These are phyloP conservation scores for Epinephelus coioides DNA, from an alignment of 2,797 vertebrate genomes.

Conservation along the genomic window DNA sequence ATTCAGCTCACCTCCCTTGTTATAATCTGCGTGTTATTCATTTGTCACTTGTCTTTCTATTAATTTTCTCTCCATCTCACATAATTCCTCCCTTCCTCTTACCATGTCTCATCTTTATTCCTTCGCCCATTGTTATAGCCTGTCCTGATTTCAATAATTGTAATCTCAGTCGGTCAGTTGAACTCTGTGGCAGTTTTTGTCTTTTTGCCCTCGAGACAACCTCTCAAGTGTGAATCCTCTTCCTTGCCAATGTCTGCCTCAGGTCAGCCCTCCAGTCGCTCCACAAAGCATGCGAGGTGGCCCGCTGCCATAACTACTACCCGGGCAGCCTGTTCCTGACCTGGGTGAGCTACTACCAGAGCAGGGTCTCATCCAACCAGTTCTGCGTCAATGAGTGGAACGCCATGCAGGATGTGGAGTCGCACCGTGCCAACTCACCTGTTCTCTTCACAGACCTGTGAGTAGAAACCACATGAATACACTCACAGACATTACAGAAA, in stretches of 20 bases:
- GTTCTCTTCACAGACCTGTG: constrained; percentile 96
- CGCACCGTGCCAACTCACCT: constrained; percentile 95
- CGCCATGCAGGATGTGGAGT: constrained; percentile 97
- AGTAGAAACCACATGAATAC: constrained; percentile 75
- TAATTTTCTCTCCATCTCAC: background rate
- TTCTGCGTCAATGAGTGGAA: constrained; percentile 98
- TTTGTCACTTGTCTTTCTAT: background rate
- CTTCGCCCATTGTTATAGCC: background rate
- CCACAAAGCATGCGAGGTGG: constrained; percentile 97
- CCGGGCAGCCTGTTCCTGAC: constrained; percentile 98
- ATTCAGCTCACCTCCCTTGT: background rate
- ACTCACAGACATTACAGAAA: background rate
- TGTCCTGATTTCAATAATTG: background rate
- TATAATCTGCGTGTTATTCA: constrained; percentile 1
- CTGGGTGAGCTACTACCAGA: constrained; percentile 99
- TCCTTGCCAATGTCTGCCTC: constrained; percentile 9
- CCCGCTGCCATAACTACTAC: constrained; percentile 97
- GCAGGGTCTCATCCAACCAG: constrained; percentile 94
- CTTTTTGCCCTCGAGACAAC: background rate
- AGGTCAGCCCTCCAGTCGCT: constrained; percentile 98
- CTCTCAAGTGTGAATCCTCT: constrained; percentile 13
- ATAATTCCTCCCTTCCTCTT: background rate
- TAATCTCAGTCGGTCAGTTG: background rate
- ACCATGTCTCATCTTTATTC: background rate
- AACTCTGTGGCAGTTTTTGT: constrained; percentile 3